A percentile compares a stretch with the other conserved stretches of the same genome.
These are phyloP conservation scores for Nemoura dubitans DNA, from an alignment of 2,888 invertebrate genomes.

Conservation along the genomic window DNA sequence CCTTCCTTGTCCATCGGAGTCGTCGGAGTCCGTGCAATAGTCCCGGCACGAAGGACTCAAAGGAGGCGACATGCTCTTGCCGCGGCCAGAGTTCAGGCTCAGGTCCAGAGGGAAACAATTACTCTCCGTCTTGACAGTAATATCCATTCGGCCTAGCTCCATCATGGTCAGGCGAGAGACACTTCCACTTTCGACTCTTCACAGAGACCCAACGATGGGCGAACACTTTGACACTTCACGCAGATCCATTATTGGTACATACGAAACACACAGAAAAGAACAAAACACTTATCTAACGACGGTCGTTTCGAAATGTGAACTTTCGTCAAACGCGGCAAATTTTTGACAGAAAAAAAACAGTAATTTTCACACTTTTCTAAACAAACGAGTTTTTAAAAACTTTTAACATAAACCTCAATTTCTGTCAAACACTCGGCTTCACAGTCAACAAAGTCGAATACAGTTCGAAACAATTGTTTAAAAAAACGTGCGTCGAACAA, in stretches of 20 bases:
- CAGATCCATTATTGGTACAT: conserved; percentile 20
- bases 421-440: background rate
- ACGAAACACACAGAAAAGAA: conserved; percentile 15
- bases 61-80: conserved; percentile 55
- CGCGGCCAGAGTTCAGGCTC: conserved; percentile 64
- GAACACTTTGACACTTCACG: conserved; percentile 30
- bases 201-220: conserved; percentile 8
- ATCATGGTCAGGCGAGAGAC: conserved; percentile 41
- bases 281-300: background rate
- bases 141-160: conserved; percentile 40
- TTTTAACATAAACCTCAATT: background rate
- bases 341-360: background rate
- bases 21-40: conserved; percentile 83
- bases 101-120: conserved; percentile 75
- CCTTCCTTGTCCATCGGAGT: conserved; percentile 69
- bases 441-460: background rate
- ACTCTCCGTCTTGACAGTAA: conserved; percentile 24
- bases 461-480: background rate
- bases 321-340: background rate
- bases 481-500: background rate
- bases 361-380: background rate
- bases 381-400: background rate
- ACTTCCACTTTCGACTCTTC: conserved; percentile 15
- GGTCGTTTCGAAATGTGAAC: background rate
- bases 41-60: conserved; percentile 61